These are phyloP conservation scores for Poecilia velifera DNA, from an alignment of 2,797 vertebrate genomes.

Conservation along the genomic window DNA sequence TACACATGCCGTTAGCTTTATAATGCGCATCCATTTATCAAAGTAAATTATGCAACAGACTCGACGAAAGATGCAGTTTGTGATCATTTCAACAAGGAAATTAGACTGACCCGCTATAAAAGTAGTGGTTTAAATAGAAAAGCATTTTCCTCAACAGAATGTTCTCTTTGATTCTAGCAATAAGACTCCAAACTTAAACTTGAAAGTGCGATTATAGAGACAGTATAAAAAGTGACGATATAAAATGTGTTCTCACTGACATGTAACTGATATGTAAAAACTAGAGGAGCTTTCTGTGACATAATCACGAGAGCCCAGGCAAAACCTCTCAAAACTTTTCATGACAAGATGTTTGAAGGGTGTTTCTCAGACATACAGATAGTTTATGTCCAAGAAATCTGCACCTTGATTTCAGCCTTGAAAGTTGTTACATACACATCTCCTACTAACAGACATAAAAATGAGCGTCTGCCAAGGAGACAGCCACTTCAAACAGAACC, in stretches of 20 bases:
- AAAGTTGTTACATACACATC: not conserved
- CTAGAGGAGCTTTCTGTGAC: not conserved
- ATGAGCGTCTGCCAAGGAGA: constrained; percentile 43
- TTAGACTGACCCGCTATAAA: not conserved
- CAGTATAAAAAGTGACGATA: not conserved
- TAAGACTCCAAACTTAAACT: not conserved
- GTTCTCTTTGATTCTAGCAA: not conserved
- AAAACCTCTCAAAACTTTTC: constrained; percentile 14
- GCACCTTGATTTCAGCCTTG: not conserved
- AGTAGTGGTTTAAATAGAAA: constrained; percentile 3
- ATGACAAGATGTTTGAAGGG: constrained; percentile 1
- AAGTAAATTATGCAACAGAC: constrained; percentile 13
- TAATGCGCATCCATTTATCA: constrained; percentile 9
- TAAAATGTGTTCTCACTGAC: not conserved
- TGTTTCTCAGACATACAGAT: constrained; percentile 13
- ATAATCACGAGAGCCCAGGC: not conserved
- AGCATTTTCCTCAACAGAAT: not conserved
- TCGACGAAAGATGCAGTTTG: not conserved
- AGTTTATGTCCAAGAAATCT: constrained; percentile 31
- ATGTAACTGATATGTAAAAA: not conserved
- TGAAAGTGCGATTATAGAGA: not conserved
- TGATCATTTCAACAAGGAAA: constrained; percentile 7
- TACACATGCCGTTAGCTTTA: constrained; percentile 19
- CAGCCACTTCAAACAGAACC: constrained; percentile 39
- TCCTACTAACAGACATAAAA: constrained; percentile 15